Conservation (phyloP, 2,797 vertebrate genomes). For the Danionella dracula region DNA sequence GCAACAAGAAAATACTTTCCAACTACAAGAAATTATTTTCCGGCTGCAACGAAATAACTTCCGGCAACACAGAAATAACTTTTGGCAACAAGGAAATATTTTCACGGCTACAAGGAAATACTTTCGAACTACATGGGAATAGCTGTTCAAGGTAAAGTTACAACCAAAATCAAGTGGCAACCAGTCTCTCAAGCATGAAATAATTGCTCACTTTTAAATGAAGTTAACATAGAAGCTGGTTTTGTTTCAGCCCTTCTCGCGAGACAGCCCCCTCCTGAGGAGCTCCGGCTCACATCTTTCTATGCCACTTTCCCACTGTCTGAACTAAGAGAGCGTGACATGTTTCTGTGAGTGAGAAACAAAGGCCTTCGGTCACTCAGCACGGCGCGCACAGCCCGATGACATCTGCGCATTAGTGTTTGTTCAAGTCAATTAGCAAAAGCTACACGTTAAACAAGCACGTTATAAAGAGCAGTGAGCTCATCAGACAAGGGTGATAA, state of each 20-base stretch:
- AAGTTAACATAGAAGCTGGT: neutral
- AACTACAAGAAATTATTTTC: too few species aligned
- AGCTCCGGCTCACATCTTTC: neutral
- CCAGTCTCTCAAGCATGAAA: neutral
- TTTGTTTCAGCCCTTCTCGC: neutral
- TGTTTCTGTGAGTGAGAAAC: neutral
- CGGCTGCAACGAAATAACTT: too few species aligned
- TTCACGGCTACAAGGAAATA: too few species aligned
- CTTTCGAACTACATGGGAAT: too few species aligned
- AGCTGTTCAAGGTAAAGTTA: too few species aligned
- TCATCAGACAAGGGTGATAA: constrained; percentile 37
- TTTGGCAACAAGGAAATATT: too few species aligned
- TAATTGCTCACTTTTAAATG: neutral
- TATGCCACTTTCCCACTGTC: constrained; percentile 8
- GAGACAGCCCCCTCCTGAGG: constrained; percentile 16
- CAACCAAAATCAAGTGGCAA: too few species aligned
- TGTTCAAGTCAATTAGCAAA: constrained; percentile 59
- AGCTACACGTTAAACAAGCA: constrained; percentile 41
- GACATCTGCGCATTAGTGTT: constrained; percentile 55
- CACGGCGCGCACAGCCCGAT: constrained; percentile 43
- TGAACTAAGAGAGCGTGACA: constrained; percentile 20
- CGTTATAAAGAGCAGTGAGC: constrained; percentile 11
- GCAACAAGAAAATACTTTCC: too few species aligned
- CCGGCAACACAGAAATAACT: too few species aligned
- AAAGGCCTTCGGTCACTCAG: constrained; percentile 22